A percentile compares a stretch with the other conserved stretches of the same genome.
Evolutionary conservation across 2,113 vertebrate species (phyloP).

Genomic region (Turdus rufiventris): DNA sequence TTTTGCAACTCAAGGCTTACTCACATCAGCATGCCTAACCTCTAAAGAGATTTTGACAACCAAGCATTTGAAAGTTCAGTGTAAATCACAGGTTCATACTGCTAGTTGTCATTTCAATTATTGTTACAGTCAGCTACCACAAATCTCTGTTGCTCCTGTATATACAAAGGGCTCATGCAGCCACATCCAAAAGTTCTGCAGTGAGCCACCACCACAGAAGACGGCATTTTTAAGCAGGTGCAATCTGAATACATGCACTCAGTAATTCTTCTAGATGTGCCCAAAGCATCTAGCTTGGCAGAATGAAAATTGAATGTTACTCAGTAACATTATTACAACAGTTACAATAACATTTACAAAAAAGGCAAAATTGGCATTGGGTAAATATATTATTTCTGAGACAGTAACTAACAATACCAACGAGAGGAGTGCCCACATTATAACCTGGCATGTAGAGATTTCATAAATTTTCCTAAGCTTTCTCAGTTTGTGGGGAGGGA

Average conservation of each 20-base stretch:
- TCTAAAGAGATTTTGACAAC: neutral
- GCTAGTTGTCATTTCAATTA: neutral
- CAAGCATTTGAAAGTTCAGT: neutral
- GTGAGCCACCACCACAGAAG: neutral
- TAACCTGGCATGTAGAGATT: neutral
- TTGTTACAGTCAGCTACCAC: neutral
- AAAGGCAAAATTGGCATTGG: neutral
- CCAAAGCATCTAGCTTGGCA: neutral
- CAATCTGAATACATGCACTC: neutral
- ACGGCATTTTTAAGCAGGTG: neutral
- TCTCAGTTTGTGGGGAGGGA: neutral
- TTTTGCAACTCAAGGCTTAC: neutral
- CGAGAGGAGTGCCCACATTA: neutral
- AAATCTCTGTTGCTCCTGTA: neutral
- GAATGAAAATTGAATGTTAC: neutral
- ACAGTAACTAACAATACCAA: neutral
- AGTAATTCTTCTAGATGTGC: neutral
- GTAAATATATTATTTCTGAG: neutral
- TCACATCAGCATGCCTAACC: neutral
- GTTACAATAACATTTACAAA: neutral
- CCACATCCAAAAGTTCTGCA: neutral
- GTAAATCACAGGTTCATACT: neutral
- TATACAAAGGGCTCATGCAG: neutral
- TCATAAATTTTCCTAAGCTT: neutral
- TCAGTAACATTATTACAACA: too few relatives aligned